Percentiles rank a stretch among this genome's conserved stretches.
Conservation (phyloP, 2,888 invertebrate genomes). For the Tethea ocularis region DNA sequence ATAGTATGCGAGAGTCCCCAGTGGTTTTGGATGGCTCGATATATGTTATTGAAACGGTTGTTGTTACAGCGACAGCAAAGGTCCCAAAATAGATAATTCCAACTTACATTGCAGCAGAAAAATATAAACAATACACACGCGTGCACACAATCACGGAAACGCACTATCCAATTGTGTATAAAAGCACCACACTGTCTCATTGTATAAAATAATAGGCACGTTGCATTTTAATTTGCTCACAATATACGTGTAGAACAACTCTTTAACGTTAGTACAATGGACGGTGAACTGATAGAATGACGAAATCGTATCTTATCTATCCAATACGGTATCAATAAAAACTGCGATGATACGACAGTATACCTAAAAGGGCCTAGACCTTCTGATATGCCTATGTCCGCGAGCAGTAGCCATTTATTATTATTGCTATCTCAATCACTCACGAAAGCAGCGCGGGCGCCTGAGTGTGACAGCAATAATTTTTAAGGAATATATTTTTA, state of each 20-base stretch:
- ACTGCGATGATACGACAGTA: conserved; percentile 32
- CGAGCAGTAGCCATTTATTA: no score
- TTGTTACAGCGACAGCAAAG: neutral
- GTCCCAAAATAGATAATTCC: neutral
- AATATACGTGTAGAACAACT: conserved; percentile 37
- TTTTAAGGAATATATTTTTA: no score
- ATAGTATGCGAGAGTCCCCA: no score
- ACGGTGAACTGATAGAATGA: conserved; percentile 48
- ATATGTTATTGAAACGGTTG: no score
- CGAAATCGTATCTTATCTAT: conserved; percentile 69
- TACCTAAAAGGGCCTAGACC: conserved; percentile 43
- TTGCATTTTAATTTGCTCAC: conserved; percentile 37
- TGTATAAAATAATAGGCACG: conserved; percentile 33
- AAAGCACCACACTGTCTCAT: conserved; percentile 52
- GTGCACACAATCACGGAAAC: conserved; percentile 47
- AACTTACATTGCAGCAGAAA: conserved; percentile 62
- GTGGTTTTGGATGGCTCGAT: no score
- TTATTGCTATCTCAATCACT: no score
- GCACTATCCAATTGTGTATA: conserved; percentile 44
- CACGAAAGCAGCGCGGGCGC: no score
- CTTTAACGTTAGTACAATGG: conserved; percentile 51
- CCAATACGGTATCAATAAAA: conserved; percentile 71
- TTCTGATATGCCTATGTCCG: no score
- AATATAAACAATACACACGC: conserved; percentile 43
- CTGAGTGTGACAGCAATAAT: no score